phyloP scores from a whole-genome alignment of 2,797 vertebrate genomes.

The Protosalanx chinensis region DNA sequence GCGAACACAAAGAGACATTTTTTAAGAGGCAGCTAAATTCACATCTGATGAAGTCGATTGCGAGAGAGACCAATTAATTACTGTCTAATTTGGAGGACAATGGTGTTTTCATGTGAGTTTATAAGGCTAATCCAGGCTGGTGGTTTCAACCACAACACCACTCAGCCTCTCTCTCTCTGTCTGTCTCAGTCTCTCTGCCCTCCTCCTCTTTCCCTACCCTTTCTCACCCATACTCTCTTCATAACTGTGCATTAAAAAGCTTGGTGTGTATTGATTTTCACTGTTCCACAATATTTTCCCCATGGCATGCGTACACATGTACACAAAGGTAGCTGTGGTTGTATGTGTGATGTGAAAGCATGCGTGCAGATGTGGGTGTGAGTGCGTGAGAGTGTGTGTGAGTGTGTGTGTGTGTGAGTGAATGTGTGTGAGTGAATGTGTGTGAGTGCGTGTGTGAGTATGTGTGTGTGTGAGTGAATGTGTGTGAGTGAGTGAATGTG shows the following conservation, averaged over 20 bases:
- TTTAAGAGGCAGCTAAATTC: slow-evolving; percentile 47
- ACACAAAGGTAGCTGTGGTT: neutral
- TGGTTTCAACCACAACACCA: slow-evolving; percentile 29
- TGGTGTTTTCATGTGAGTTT: slow-evolving; percentile 53
- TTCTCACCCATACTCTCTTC: neutral
- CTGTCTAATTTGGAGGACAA: slow-evolving; percentile 58
- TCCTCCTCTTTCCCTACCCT: slow-evolving; percentile 16
- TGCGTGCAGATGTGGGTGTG: slow-evolving; percentile 3
- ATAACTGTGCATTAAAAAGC: neutral
- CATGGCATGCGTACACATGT: neutral
- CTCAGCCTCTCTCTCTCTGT: neutral
- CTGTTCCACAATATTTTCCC: no score
- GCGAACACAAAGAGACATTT: slow-evolving; percentile 33
- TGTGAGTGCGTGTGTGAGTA: neutral
- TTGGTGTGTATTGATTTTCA: no score
- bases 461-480: neutral
- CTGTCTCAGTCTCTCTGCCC: neutral
- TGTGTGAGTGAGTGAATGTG: neutral
- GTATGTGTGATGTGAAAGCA: neutral
- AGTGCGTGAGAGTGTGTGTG: neutral
- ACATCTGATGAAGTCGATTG: slow-evolving; percentile 59
- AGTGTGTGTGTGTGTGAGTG: slow-evolving; percentile 30
- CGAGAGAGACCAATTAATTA: slow-evolving; percentile 64
- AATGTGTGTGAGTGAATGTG: neutral
- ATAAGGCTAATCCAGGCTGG: slow-evolving; percentile 42